Evolutionary conservation across 53 echinoderm and acorn worm species (phyloP).

Genomic region (Crossaster papposus): DNA sequence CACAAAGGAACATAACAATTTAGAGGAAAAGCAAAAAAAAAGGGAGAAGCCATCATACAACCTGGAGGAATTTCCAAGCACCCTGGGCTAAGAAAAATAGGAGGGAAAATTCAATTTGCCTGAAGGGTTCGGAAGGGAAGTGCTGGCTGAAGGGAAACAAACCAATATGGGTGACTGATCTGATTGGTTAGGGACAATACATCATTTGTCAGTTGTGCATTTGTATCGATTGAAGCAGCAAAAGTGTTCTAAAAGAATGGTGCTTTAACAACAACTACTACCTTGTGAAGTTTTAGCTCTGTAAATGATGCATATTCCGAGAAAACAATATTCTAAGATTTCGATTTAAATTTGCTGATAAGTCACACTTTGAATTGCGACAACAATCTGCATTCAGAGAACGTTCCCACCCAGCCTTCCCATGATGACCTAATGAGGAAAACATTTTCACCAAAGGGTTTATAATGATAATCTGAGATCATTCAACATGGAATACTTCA

Average conservation of each 20-base stretch:
- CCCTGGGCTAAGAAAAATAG: slow-evolving; percentile 11
- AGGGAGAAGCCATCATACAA: background rate
- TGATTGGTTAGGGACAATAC: slow-evolving; percentile 16
- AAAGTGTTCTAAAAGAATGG: too few relatives aligned
- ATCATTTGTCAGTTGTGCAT: background rate
- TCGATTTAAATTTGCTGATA: background rate
- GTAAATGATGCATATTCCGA: too few relatives aligned
- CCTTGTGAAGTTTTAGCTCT: too few relatives aligned
- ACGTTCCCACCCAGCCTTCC: too few relatives aligned
- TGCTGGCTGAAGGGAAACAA: background rate
- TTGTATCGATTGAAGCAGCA: too few relatives aligned
- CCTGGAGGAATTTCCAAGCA: slow-evolving; percentile 30
- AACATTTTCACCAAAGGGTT: background rate
- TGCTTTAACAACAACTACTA: too few relatives aligned
- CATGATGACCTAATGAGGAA: background rate
- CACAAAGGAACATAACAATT: slow-evolving; percentile 22
- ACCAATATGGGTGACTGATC: background rate
- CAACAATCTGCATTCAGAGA: too few relatives aligned
- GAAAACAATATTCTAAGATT: too few relatives aligned
- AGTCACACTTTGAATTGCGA: too few relatives aligned
- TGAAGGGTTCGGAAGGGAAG: slow-evolving; percentile 23
- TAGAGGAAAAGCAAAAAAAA: background rate
- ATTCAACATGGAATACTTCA: slow-evolving; percentile 16
- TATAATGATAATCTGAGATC: slow-evolving; percentile 6
- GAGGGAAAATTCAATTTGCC: background rate